These are phyloP conservation scores for Unio pictorum DNA, from an alignment of 2,888 invertebrate species.

Conservation along the genomic window DNA sequence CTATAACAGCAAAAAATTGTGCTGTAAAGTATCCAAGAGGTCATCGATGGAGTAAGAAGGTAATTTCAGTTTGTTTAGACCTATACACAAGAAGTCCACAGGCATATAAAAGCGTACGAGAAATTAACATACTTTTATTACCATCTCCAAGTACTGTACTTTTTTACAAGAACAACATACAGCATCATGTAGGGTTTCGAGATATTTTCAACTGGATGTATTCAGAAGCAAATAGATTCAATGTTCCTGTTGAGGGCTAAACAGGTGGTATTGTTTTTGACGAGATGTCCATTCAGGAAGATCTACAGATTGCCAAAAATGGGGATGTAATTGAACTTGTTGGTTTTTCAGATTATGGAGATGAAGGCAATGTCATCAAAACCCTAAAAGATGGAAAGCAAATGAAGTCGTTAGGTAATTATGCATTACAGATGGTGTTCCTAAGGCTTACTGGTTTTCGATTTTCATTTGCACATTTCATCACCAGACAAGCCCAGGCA, in stretches of 20 bases:
- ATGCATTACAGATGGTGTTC: constrained; percentile 20
- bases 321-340: too few relatives aligned
- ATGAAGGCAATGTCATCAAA: background rate
- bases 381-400: constrained; percentile 7
- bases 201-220: too few relatives aligned
- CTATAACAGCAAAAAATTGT: constrained; percentile 3
- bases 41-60: too few relatives aligned
- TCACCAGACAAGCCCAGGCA: constrained; percentile 16
- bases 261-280: too few relatives aligned
- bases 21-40: background rate
- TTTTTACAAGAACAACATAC: constrained; percentile 13
- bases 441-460: constrained; percentile 27
- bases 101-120: background rate
- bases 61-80: too few relatives aligned
- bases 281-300: too few relatives aligned
- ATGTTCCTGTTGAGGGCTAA: too few relatives aligned
- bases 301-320: too few relatives aligned
- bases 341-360: too few relatives aligned
- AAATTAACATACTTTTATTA: constrained; percentile 1
- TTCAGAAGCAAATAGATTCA: too few relatives aligned
- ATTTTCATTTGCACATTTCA: constrained; percentile 31
- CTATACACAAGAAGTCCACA: too few relatives aligned
- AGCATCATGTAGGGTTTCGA: too few relatives aligned
- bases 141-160: constrained; percentile 9
- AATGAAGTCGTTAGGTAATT: constrained; percentile 10